These are phyloP conservation scores for Percina caprodes DNA, from an alignment of 2,113 vertebrate species.

Conservation along the genomic window DNA sequence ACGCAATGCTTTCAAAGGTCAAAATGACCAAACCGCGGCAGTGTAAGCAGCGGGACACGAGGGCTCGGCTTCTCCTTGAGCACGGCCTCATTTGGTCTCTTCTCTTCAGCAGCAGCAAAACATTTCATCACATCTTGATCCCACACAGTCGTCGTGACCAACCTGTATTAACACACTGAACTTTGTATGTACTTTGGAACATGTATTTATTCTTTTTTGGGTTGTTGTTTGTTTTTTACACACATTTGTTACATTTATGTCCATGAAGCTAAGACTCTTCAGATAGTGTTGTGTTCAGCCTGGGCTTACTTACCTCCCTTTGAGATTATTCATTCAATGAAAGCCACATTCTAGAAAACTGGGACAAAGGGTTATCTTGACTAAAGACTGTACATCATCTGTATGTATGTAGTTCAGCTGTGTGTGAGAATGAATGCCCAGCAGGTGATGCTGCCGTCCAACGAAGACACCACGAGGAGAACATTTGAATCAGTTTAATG, in stretches of 20 bases:
- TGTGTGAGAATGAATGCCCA: background rate
- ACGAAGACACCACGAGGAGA: background rate
- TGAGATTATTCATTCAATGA: background rate
- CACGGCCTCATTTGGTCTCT: background rate
- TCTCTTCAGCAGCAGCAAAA: background rate
- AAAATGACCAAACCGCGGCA: background rate
- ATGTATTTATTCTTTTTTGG: conserved; percentile 26
- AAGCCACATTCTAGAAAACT: background rate
- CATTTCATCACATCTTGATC: background rate
- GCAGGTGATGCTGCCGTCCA: background rate
- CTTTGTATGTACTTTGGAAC: background rate
- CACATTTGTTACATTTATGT: conserved; percentile 6
- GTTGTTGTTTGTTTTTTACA: background rate
- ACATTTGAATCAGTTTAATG: background rate
- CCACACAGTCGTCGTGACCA: background rate
- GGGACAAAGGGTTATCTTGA: background rate
- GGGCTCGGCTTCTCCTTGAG: background rate
- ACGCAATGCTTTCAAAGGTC: conserved; percentile 1
- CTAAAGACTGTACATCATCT: background rate
- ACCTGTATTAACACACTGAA: background rate
- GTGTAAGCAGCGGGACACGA: background rate
- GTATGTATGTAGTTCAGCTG: background rate
- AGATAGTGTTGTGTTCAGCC: background rate
- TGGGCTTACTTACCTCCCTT: background rate
- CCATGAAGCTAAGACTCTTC: background rate